A percentile compares a stretch with the other conserved stretches of the same genome.
These are phyloP conservation scores for Dendrocincla fuliginosa DNA, from an alignment of 2,797 vertebrate species.

Conservation along the genomic window DNA sequence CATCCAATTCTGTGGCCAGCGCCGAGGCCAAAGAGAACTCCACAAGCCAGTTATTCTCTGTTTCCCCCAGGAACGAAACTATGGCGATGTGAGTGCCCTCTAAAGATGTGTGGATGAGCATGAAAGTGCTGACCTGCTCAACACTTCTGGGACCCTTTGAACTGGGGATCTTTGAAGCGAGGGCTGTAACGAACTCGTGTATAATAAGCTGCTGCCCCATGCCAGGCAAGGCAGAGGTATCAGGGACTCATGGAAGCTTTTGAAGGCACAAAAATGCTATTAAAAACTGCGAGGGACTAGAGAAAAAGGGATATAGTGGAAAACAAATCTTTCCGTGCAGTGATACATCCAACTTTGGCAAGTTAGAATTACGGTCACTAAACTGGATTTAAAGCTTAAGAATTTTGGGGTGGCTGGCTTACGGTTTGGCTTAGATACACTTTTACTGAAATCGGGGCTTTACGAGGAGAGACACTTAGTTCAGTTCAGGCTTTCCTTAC, in stretches of 20 bases:
- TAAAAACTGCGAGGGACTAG: constrained; percentile 43
- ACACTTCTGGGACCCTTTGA: constrained; percentile 65
- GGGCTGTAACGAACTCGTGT: constrained; percentile 64
- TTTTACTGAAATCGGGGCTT: neutral
- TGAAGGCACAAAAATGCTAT: constrained; percentile 60
- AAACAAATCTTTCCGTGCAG: constrained; percentile 36
- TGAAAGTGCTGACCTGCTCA: constrained; percentile 67
- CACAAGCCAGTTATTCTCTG: constrained; percentile 61
- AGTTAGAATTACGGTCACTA: constrained; percentile 8
- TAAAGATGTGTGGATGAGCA: constrained; percentile 61
- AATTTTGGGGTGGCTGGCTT: neutral
- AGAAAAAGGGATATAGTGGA: constrained; percentile 10
- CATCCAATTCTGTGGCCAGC: constrained; percentile 52
- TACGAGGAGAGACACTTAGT: neutral
- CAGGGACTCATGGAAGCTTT: constrained; percentile 58
- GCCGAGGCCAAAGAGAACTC: constrained; percentile 66
- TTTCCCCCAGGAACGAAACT: constrained; percentile 70
- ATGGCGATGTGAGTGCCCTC: constrained; percentile 50
- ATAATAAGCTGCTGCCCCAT: constrained; percentile 72
- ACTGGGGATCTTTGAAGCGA: constrained; percentile 51
- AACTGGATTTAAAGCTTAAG: neutral
- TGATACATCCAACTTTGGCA: neutral
- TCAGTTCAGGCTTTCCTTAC: constrained; percentile 31
- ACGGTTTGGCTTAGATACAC: neutral
- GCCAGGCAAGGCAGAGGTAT: constrained; percentile 51